phyloP scores from a whole-genome alignment of 2,797 vertebrate species.

The Leucoraja ocellata region DNA sequence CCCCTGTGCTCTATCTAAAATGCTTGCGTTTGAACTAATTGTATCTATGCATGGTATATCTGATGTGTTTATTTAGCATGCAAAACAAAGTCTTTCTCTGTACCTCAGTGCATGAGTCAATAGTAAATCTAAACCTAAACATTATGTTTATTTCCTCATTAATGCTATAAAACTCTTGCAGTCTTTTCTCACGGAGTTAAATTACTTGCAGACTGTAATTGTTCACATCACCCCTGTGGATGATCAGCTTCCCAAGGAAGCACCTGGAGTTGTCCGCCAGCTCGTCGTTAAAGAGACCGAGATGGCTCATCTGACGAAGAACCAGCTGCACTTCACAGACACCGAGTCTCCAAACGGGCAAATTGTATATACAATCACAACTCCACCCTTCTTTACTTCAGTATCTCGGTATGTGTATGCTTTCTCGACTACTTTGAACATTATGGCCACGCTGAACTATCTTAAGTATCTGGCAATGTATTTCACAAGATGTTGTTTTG shows the following conservation, averaged over 20 bases:
- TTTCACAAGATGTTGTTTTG: background rate
- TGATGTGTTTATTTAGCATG: too few relatives aligned
- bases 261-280: conserved; percentile 65
- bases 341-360: conserved; percentile 71
- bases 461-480: background rate
- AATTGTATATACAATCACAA: conserved; percentile 76
- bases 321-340: conserved; percentile 82
- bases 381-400: conserved; percentile 70
- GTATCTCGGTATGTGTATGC: conserved; percentile 55
- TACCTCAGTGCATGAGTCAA: too few relatives aligned
- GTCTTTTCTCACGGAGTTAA: conserved; percentile 25
- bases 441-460: background rate
- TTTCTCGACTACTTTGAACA: background rate
- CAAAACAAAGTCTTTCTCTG: too few relatives aligned
- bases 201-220: conserved; percentile 65
- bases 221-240: conserved; percentile 77
- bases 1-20: too few relatives aligned
- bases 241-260: conserved; percentile 81
- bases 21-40: too few relatives aligned
- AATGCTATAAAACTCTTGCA: conserved; percentile 40
- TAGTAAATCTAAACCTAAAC: too few relatives aligned
- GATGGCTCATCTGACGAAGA: conserved; percentile 74
- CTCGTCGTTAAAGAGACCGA: conserved; percentile 82
- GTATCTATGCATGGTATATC: too few relatives aligned
- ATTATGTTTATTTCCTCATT: conserved; percentile 40